Evolutionary conservation across 2,797 vertebrate genomes (phyloP).

Genomic region (Halcyon smyrnensis): DNA sequence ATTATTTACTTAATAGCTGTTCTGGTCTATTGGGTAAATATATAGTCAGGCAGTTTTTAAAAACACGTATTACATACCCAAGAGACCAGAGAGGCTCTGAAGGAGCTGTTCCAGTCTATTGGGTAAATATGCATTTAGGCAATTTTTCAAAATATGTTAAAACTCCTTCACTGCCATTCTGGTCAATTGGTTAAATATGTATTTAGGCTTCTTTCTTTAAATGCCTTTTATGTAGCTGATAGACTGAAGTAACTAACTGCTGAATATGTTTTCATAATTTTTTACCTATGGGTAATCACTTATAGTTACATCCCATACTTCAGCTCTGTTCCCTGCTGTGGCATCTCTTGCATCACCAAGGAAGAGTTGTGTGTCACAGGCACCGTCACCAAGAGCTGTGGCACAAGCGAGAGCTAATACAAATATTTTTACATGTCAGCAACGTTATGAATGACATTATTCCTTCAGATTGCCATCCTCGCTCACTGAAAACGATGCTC

Average conservation of each 20-base stretch:
- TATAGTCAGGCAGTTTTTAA: constrained; percentile 63
- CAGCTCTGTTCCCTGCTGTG: neutral
- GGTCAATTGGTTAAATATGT: constrained; percentile 71
- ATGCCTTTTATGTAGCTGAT: constrained; percentile 43
- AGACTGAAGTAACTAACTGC: constrained; percentile 34
- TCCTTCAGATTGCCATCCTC: neutral
- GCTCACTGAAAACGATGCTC: neutral
- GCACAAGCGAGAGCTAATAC: neutral
- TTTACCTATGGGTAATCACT: constrained; percentile 44
- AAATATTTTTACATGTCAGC: neutral
- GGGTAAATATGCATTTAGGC: constrained; percentile 69
- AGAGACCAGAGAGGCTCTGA: constrained; percentile 73
- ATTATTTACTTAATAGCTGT: constrained; percentile 71
- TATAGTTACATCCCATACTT: neutral
- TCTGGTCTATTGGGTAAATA: constrained; percentile 70
- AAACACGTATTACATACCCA: constrained; percentile 58
- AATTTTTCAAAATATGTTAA: constrained; percentile 72
- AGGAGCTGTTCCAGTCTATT: constrained; percentile 65
- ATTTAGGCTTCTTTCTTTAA: constrained; percentile 63
- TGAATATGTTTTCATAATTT: constrained; percentile 50
- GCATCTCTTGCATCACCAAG: neutral
- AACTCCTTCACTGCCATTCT: constrained; percentile 71
- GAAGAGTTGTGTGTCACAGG: neutral
- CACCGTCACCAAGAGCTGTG: rapidly evolving
- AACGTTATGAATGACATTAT: neutral